phyloP scores from a whole-genome alignment of 2,113 vertebrate species.

The Eclectus roratus region DNA sequence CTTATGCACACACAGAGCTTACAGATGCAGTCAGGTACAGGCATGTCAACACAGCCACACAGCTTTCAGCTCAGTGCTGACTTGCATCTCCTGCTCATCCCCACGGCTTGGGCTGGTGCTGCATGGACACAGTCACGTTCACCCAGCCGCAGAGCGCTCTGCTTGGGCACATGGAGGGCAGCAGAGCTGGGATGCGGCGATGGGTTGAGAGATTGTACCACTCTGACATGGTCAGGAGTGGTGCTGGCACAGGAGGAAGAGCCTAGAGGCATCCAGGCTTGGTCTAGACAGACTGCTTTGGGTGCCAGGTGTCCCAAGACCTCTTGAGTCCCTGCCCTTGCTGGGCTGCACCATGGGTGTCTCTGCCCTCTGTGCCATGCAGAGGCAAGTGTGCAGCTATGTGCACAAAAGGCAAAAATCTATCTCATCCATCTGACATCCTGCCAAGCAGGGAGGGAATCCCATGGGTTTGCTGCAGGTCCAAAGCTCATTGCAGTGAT shows the following conservation, averaged over 20 bases:
- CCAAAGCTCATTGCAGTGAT: neutral
- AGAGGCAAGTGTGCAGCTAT: neutral
- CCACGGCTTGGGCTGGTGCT: neutral
- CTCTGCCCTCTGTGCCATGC: neutral
- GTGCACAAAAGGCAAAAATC: slow-evolving; percentile 32
- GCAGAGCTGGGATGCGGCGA: neutral
- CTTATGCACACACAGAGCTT: neutral
- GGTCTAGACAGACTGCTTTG: neutral
- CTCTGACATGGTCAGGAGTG: neutral
- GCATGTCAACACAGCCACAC: neutral
- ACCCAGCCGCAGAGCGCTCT: neutral
- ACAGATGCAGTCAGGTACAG: slow-evolving; percentile 8
- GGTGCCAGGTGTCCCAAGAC: neutral
- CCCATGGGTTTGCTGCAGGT: neutral
- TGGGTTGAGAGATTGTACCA: neutral
- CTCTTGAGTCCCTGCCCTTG: neutral
- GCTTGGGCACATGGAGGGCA: accelerated
- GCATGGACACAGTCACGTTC: neutral
- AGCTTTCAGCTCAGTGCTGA: neutral
- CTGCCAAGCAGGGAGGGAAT: neutral
- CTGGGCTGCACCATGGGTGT: neutral
- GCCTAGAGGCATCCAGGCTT: neutral
- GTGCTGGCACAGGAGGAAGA: neutral
- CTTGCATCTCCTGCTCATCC: neutral
- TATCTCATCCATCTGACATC: neutral